Evolutionary conservation across 2,888 invertebrate genomes (phyloP), one percentile per base, ranked within the genome.

Genomic region (Catocala fraxini): DNA sequence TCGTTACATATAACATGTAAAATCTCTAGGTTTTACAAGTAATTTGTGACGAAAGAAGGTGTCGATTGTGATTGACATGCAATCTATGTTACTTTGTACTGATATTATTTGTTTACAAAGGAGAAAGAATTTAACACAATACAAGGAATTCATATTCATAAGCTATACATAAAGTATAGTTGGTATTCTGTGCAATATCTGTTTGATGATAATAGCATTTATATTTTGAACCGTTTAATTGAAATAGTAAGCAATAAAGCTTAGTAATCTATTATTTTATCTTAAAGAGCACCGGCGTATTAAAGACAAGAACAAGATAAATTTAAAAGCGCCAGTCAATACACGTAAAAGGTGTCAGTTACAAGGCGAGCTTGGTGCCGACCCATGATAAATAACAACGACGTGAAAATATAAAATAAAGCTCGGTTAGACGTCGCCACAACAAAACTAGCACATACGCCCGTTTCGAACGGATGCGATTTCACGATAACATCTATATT

Each of bases 401-500:
- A 69, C 63, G 66, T 64, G 67, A 70, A 66, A 71, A 75, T 67
- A 71, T 68, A 64, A 59, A 61, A 68, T 66, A 66, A 65, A 61
- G 51, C 39, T 52, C 71, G 58, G 51, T 52, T 45, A 61, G 54
- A 65, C 46, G 39, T 47, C 46, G n/a, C n/a, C 46, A 15, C 13
- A 12, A 54, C 10, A 12, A 34, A 47, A n/a, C 39, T 39, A 34
- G 13, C 49, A 64, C 60, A 57, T 46, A 48, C 58, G n/a, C 33
- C 15, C 41, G 39, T 49, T 51, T 45, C 45, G 49, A 68, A 60
- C 59, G 71, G 71, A 78, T 71, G 66, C 67, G 75, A 79, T 78
- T 77, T 68, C 57, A 46, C 69, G 81, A 84, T 84, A 82, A 62
- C 67, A 82, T 87, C 80, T 78, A 65, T 77, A 81, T 83, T 79